Evolutionary conservation across 2,888 invertebrate genomes (phyloP).

Genomic region (Hypomecis punctinalis): DNA sequence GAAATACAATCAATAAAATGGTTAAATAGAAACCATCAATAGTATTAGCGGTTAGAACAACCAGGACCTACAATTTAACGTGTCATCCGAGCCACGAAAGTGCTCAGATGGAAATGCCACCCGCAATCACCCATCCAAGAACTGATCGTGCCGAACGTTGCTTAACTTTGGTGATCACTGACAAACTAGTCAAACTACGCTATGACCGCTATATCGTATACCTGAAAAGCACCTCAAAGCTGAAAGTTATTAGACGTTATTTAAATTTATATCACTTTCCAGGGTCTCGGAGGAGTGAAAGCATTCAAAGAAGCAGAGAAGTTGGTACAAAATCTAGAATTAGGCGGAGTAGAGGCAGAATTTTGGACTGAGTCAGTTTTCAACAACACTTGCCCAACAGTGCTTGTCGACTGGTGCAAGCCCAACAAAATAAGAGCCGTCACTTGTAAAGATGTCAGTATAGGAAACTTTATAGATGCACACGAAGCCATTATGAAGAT

Average conservation of each 20-base stretch:
- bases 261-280: slow-evolving; percentile 15
- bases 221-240: no score
- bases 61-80: no score
- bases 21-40: no score
- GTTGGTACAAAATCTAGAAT: slow-evolving; percentile 69
- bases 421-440: slow-evolving; percentile 74
- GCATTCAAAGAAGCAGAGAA: slow-evolving; percentile 80
- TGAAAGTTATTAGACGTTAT: not conserved
- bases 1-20: no score
- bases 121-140: no score
- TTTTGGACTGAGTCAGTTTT: slow-evolving; percentile 80
- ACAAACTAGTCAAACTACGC: no score
- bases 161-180: no score
- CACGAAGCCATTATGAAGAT: slow-evolving; percentile 81
- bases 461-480: slow-evolving; percentile 81
- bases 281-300: slow-evolving; percentile 78
- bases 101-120: no score
- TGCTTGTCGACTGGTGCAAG: slow-evolving; percentile 80
- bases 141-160: no score
- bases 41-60: no score
- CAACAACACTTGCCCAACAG: slow-evolving; percentile 75
- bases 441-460: slow-evolving; percentile 81
- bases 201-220: no score
- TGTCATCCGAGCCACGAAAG: no score
- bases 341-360: slow-evolving; percentile 74